phyloP scores from a whole-genome alignment of 2,888 invertebrate genomes.

The Tryphoninae sp. region DNA sequence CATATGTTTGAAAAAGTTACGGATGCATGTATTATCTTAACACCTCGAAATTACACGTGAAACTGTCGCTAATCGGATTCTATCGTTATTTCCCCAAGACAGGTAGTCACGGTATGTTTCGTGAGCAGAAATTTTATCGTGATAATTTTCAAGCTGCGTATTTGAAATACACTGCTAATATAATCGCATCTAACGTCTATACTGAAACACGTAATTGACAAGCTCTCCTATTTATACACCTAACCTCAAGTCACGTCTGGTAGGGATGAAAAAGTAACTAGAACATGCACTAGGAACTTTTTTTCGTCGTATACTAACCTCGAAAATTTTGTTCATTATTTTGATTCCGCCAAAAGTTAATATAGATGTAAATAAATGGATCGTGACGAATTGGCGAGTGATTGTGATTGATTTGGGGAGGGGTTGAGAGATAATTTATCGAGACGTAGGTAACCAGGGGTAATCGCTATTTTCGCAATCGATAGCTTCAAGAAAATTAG shows the following conservation, averaged over 20 bases:
- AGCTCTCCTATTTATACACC: constrained; percentile 33
- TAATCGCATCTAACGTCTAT: neutral
- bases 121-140: neutral
- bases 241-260: constrained; percentile 17
- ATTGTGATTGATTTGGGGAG: constrained; percentile 23
- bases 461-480: neutral
- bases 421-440: neutral
- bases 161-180: constrained; percentile 9
- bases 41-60: neutral
- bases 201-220: constrained; percentile 36
- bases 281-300: constrained; percentile 45
- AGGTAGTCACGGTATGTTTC: neutral
- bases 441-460: neutral
- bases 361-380: constrained; percentile 33
- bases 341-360: neutral
- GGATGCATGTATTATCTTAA: neutral
- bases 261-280: constrained; percentile 16
- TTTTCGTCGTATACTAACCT: constrained; percentile 35
- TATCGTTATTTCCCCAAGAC: neutral
- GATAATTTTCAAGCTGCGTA: neutral
- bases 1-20: neutral
- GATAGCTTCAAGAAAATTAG: neutral
- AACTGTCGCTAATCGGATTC: neutral
- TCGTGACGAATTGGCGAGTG: constrained; percentile 23
- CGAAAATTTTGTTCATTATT: constrained; percentile 2